These are phyloP conservation scores for Nephrotoma appendiculata DNA, from an alignment of 2,888 invertebrate genomes.

Conservation along the genomic window DNA sequence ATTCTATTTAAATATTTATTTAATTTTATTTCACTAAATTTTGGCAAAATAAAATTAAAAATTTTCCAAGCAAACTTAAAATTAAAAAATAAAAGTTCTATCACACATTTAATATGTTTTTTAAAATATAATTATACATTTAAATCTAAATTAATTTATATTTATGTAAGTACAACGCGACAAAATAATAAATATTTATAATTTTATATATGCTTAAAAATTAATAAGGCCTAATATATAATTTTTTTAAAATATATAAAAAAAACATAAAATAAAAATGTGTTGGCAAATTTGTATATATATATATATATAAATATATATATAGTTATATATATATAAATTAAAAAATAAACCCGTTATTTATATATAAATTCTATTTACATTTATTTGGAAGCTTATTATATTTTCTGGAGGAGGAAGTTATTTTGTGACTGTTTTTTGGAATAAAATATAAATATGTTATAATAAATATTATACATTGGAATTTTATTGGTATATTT, in stretches of 20 bases:
- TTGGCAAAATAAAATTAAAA: not conserved
- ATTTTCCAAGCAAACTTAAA: not conserved
- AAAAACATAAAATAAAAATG: not conserved
- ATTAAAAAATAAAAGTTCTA: not conserved
- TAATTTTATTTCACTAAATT: not conserved
- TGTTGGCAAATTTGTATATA: not conserved
- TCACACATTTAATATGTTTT: not conserved
- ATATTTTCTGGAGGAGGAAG: not conserved
- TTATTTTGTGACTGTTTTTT: not conserved
- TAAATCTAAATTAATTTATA: not conserved
- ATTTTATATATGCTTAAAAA: conserved; percentile 2
- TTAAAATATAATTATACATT: not conserved
- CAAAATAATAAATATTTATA: not conserved
- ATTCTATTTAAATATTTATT: not conserved
- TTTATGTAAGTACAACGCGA: not conserved
- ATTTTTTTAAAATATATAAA: not conserved
- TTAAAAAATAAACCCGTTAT: not conserved
- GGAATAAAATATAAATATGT: not conserved
- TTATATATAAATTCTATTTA: not conserved
- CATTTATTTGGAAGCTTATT: not conserved
- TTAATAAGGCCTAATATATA: conserved; percentile 1
- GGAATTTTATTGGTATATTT: not conserved
- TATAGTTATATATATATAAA: not conserved
- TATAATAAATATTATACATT: not conserved
- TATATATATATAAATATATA: not conserved